Evolutionary conservation across 2,888 invertebrate species (phyloP).

Genomic region (Linnaemya tessellans): DNA sequence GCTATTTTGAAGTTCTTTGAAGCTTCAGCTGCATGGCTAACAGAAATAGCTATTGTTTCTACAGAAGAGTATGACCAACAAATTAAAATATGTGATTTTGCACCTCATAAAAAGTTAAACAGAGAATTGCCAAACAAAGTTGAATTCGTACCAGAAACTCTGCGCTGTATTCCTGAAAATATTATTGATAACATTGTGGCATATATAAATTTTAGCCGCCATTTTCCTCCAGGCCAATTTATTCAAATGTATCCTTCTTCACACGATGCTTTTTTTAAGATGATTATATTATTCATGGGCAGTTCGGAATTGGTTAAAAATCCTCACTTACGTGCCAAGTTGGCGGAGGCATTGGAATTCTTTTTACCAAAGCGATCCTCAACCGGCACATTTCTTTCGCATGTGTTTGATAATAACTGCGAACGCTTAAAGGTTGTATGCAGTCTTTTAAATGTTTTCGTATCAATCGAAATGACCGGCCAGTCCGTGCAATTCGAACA

Average conservation of each 20-base stretch:
- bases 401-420: slow-evolving; percentile 90
- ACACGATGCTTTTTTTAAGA: slow-evolving; percentile 86
- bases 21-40: slow-evolving; percentile 92
- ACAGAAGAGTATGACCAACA: slow-evolving; percentile 79
- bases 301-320: slow-evolving; percentile 91
- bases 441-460: slow-evolving; percentile 94
- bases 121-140: slow-evolving; percentile 84
- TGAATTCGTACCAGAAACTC: slow-evolving; percentile 88
- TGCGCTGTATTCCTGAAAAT: slow-evolving; percentile 95
- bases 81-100: slow-evolving; percentile 84
- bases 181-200: slow-evolving; percentile 94
- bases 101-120: slow-evolving; percentile 85
- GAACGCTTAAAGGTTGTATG: slow-evolving; percentile 90
- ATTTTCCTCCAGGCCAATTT: slow-evolving; percentile 88
- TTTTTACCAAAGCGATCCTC: slow-evolving; percentile 88
- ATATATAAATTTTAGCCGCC: slow-evolving; percentile 89
- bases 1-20: slow-evolving; percentile 90
- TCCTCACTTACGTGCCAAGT: slow-evolving; percentile 94
- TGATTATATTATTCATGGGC: slow-evolving; percentile 95
- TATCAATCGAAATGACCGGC: slow-evolving; percentile 99
- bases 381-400: slow-evolving; percentile 85
- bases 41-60: slow-evolving; percentile 89
- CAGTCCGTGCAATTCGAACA: slow-evolving; percentile 98
- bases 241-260: slow-evolving; percentile 86
- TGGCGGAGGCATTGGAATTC: slow-evolving; percentile 95